Evolutionary conservation across 2,797 vertebrate genomes (phyloP), one percentile per base, ranked within the genome.

Genomic region (Tapirus indicus): DNA sequence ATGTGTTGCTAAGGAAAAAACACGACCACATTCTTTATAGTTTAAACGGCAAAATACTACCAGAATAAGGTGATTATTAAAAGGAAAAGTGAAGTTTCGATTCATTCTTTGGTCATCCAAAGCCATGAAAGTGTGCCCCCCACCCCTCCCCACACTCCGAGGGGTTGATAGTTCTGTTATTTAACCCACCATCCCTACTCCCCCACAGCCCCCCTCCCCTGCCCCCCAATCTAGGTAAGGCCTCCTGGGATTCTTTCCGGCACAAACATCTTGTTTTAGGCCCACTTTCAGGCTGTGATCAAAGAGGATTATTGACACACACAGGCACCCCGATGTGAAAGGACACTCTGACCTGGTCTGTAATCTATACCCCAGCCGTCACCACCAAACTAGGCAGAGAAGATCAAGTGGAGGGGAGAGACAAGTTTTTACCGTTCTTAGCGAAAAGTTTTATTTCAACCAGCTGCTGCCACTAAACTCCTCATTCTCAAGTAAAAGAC

Each of bases 211-310:
- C 14, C 56, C 4, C 9, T 20, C 35, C 47, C 49, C 49, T 2
- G 7, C 7, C 49, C 54, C 29, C 7, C 90, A 32, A 35, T 27
- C 35, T 18, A 74, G 41, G 49, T 68, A 95, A 92, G 62, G 88
- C 93, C 88, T 92, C 87, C 93, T 95, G 88, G 75, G 94, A 96
- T 94, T 88, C 86, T 78, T 93, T 80, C 66, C 91, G 80, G 91
- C 82, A 94, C 72, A 86, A 88, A 95, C 91, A 79, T 96, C 95
- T 96, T 97, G 94, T 97, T 97, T 96, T 74, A 92, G 96, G 58
- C 62, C 71, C 56, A 41, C 90, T 95, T 94, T 90, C 95, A 93
- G 94, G 87, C 64, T 92, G 93, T 32, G 74, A 90, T 97, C 64
- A 92, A 90, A 94, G 79, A 90, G 95, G 95, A 97, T 97, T 97